Conservation (phyloP, 2,113 vertebrate species). For the Bagarius yarrelli region DNA sequence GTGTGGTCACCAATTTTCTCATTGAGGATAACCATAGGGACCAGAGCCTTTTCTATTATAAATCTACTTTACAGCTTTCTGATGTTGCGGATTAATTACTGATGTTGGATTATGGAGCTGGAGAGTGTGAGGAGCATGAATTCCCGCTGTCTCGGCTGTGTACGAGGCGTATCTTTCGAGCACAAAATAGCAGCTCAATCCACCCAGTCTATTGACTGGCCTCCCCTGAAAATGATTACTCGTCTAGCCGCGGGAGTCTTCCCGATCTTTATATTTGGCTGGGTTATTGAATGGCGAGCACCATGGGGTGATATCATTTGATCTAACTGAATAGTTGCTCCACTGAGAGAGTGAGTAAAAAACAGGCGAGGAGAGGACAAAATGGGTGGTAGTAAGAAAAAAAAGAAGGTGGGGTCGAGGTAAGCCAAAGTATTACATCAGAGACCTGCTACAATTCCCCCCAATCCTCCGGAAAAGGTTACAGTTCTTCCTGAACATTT, state of each 20-base stretch:
- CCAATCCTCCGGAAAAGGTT: slow-evolving; percentile 58
- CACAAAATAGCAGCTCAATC: slow-evolving; percentile 36
- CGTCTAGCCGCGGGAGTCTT: slow-evolving; percentile 53
- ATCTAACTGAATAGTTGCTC: slow-evolving; percentile 56
- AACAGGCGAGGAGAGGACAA: slow-evolving; percentile 14
- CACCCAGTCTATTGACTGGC: slow-evolving; percentile 36
- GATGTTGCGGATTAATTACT: slow-evolving; percentile 84
- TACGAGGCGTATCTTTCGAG: slow-evolving; percentile 39
- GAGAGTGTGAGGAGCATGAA: slow-evolving; percentile 31
- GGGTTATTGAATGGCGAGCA: slow-evolving; percentile 56
- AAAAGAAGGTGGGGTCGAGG: slow-evolving; percentile 7
- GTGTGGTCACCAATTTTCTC: slow-evolving; percentile 77
- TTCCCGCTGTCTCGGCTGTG: slow-evolving; percentile 35
- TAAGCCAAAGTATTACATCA: slow-evolving; percentile 49
- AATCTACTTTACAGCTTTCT: slow-evolving; percentile 87
- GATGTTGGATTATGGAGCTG: slow-evolving; percentile 83
- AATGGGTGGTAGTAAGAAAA: neutral
- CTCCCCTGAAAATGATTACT: slow-evolving; percentile 37
- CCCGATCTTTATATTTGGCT: slow-evolving; percentile 58
- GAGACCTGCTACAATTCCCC: slow-evolving; percentile 24
- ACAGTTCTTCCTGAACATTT: slow-evolving; percentile 63
- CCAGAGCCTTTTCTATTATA: slow-evolving; percentile 82
- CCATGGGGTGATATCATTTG: slow-evolving; percentile 57
- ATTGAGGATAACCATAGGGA: slow-evolving; percentile 79
- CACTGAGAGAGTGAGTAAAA: slow-evolving; percentile 30